A percentile compares a stretch with the other conserved stretches of the same genome.
These are phyloP conservation scores for Horisme vitalbata DNA, from an alignment of 2,888 invertebrate species.

Conservation along the genomic window DNA sequence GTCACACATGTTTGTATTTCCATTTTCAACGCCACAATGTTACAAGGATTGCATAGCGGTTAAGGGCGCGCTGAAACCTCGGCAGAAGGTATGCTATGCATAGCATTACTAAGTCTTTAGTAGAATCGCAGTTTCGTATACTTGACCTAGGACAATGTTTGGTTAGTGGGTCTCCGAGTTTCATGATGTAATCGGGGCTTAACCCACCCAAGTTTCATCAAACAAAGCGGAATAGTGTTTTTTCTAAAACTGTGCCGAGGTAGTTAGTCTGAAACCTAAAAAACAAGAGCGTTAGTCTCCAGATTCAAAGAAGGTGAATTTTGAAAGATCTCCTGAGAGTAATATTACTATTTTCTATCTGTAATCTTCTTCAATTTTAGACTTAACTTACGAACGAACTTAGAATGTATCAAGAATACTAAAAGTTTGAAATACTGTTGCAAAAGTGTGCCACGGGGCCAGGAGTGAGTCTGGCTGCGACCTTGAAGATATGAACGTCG, in stretches of 20 bases:
- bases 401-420: background rate
- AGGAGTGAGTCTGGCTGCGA: conserved; percentile 20
- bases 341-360: no score
- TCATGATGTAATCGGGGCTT: conserved; percentile 19
- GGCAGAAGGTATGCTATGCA: conserved; percentile 3
- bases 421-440: conserved; percentile 13
- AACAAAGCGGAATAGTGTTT: conserved; percentile 3
- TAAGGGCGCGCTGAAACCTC: conserved; percentile 5
- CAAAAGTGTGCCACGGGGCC: conserved; percentile 24
- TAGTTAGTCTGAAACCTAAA: conserved; percentile 1
- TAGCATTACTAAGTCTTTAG: conserved; percentile 6
- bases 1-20: no score
- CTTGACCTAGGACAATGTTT: conserved; percentile 43
- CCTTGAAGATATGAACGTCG: conserved; percentile 23
- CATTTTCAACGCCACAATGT: background rate
- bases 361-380: no score
- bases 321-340: no score
- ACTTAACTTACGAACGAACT: background rate
- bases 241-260: background rate
- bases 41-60: conserved; percentile 6
- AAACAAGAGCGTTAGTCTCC: background rate
- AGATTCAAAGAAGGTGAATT: background rate
- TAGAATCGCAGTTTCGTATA: conserved; percentile 4
- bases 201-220: conserved; percentile 1
- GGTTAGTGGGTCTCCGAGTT: conserved; percentile 26